A percentile compares a stretch with the other conserved stretches of the same genome.
These are phyloP conservation scores for Chelonoidis abingdonii DNA, from an alignment of 2,113 vertebrate species.

Conservation along the genomic window DNA sequence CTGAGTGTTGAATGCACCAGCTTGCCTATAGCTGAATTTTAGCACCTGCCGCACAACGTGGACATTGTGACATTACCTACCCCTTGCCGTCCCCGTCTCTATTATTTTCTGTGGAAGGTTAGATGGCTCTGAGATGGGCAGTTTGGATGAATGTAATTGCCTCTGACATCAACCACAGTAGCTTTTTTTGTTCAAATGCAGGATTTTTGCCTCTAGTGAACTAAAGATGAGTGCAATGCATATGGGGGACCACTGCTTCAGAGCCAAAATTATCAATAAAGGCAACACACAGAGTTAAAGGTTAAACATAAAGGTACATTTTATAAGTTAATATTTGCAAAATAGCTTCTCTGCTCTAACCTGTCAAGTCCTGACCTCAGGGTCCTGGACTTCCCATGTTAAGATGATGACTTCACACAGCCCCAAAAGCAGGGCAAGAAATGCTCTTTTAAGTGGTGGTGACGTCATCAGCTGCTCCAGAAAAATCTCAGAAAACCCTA, in stretches of 20 bases:
- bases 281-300: neutral
- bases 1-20: neutral
- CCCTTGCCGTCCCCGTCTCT: neutral
- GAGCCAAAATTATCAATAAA: neutral
- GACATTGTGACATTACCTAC: neutral
- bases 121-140: neutral
- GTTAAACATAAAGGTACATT: neutral
- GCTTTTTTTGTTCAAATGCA: neutral
- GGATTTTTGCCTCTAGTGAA: neutral
- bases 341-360: neutral
- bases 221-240: neutral
- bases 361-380: slow-evolving; percentile 5
- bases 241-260: neutral
- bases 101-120: neutral
- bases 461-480: neutral
- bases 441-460: neutral
- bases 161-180: neutral
- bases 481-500: neutral
- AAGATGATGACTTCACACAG: neutral
- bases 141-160: neutral
- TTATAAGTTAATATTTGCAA: neutral
- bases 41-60: neutral
- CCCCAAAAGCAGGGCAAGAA: slow-evolving; percentile 11
- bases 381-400: neutral
- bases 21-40: neutral